These are phyloP conservation scores for Spicauda simplicius DNA, from an alignment of 2,888 invertebrate genomes.

Conservation along the genomic window DNA sequence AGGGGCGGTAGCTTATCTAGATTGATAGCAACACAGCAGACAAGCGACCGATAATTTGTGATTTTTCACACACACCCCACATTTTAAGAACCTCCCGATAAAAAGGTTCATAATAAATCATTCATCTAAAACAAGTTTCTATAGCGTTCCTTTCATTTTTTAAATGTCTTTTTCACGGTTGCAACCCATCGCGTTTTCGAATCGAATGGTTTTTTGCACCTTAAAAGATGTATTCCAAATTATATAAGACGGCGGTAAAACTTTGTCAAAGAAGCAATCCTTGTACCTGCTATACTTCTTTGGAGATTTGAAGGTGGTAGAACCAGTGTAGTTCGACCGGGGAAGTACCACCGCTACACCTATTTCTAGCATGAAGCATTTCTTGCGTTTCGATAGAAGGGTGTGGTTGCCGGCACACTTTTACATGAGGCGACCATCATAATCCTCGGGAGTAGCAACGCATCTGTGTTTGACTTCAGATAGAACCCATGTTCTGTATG, in stretches of 20 bases:
- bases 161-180: slow-evolving; percentile 7
- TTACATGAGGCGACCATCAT: too few species aligned
- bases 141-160: slow-evolving; percentile 9
- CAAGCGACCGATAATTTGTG: slow-evolving; percentile 71
- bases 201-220: neutral
- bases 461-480: too few species aligned
- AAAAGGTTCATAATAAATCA: slow-evolving; percentile 43
- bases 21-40: slow-evolving; percentile 43
- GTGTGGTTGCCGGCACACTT: too few species aligned
- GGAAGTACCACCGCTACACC: too few species aligned
- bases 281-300: too few species aligned
- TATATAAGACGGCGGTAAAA: neutral
- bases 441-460: too few species aligned
- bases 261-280: too few species aligned
- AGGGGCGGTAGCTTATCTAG: slow-evolving; percentile 50
- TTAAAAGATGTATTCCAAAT: neutral
- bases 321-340: too few species aligned
- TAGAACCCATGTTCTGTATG: too few species aligned
- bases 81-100: slow-evolving; percentile 45
- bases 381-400: too few species aligned
- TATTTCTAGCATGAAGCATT: too few species aligned
- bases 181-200: neutral
- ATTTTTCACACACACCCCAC: slow-evolving; percentile 78
- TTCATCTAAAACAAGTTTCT: slow-evolving; percentile 9
- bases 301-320: too few species aligned